phyloP scores from a whole-genome alignment of 2,888 invertebrate genomes.

The Corythucha ciliata region DNA sequence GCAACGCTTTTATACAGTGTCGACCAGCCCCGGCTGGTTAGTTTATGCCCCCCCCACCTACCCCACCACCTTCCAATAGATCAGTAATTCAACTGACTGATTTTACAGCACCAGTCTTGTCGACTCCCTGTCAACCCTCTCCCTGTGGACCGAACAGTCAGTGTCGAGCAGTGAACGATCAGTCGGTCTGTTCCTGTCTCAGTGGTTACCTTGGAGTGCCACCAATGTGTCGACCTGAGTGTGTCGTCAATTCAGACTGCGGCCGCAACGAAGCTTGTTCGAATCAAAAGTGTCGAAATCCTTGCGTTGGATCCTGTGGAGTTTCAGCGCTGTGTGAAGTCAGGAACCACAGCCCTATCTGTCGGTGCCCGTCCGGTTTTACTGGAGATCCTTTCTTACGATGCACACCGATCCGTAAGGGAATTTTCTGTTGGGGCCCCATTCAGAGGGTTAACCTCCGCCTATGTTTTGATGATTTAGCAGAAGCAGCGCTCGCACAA shows the following conservation, averaged over 20 bases:
- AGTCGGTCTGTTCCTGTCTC: conserved; percentile 63
- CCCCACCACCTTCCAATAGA: conserved; percentile 18
- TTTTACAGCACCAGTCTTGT: conserved; percentile 22
- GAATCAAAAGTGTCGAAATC: conserved; percentile 66
- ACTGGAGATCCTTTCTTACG: conserved; percentile 65
- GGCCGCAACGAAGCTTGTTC: conserved; percentile 58
- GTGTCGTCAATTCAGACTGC: conserved; percentile 56
- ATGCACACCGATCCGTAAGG: conserved; percentile 48
- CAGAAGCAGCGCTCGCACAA: conserved; percentile 27
- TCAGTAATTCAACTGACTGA: no score
- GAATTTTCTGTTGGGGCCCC: conserved; percentile 62
- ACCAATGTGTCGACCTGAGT: conserved; percentile 49
- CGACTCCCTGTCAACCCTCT: conserved; percentile 45
- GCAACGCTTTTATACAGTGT: conserved; percentile 50
- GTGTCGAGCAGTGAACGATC: conserved; percentile 61
- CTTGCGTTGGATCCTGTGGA: conserved; percentile 66
- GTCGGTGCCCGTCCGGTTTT: conserved; percentile 55
- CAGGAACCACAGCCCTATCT: conserved; percentile 66
- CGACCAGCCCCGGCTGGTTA: no score
- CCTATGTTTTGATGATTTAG: conserved; percentile 40
- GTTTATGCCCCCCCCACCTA: conserved; percentile 11
- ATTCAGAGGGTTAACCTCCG: conserved; percentile 52
- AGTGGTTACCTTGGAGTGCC: conserved; percentile 63
- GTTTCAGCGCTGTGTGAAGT: conserved; percentile 60
- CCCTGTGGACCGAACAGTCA: conserved; percentile 48